Evolutionary conservation across 2,888 invertebrate genomes (phyloP), one percentile per base, ranked within the genome.

Genomic region (Arrhopalites spinosus): DNA sequence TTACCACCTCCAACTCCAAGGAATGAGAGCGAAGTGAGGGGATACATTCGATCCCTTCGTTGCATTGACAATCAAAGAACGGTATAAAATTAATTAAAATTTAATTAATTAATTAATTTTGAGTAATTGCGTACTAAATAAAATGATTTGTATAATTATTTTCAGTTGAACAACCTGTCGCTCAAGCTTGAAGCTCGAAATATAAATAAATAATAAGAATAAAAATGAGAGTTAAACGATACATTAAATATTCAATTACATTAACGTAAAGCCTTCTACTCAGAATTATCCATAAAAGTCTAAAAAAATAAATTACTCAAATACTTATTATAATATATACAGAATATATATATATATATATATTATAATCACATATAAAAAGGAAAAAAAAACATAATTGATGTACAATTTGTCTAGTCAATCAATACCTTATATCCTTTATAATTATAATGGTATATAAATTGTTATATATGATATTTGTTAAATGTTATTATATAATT

Each of bases 41-140:
- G 89, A 17, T 92, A 91, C 85, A 90, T 92, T 80, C 89, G 91
- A 83, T 90, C 91, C 85, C 87, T 93, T 83, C 88, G 91, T 82
- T 91, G 91, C 71, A 92, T 93, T 84, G 93, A 94, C 87, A 92
- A 93, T 87, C 93, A 93, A 85, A 87, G 91, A 83, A 88, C 90
- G 67, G 36, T 36, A n/a, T n/a, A n/a, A n/a, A n/a, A n/a, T n/a
- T n/a, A n/a, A n/a, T n/a, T n/a, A n/a, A n/a, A 36, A 36, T 36
- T 36, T 36, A 36, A 36, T 36, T 36, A 7, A 7, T 36, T 36
- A n/a, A n/a, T n/a, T n/a, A n/a, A n/a, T n/a, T n/a, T n/a, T n/a
- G n/a, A n/a, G n/a, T n/a, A n/a, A n/a, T n/a, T n/a, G n/a, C n/a
- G n/a, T n/a, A n/a, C n/a, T n/a, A n/a, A n/a, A n/a, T n/a, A n/a